Evolutionary conservation across 2,888 invertebrate species (phyloP).

Genomic region (Coecobrya sp.): DNA sequence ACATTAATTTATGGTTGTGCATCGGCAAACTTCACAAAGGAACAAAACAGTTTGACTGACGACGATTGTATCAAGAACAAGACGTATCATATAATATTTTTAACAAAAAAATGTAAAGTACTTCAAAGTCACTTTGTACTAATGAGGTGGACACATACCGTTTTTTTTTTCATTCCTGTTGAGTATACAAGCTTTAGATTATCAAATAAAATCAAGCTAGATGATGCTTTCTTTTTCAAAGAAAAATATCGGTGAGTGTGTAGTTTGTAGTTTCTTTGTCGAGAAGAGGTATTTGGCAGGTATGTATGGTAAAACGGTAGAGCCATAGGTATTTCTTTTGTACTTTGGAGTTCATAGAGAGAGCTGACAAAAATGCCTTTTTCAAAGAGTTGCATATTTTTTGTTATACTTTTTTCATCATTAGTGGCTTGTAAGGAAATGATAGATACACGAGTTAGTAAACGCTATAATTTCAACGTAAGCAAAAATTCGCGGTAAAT

Average conservation of each 20-base stretch:
- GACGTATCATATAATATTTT: slow-evolving; percentile 47
- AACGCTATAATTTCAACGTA: neutral
- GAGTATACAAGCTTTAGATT: neutral
- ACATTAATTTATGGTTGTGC: slow-evolving; percentile 69
- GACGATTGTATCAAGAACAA: slow-evolving; percentile 56
- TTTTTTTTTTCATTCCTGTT: slow-evolving; percentile 37
- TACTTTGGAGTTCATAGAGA: neutral
- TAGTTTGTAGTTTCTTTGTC: neutral
- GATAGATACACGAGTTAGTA: neutral
- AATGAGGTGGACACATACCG: slow-evolving; percentile 75
- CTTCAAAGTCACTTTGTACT: slow-evolving; percentile 62
- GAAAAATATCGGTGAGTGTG: too few species aligned
- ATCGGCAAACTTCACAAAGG: slow-evolving; percentile 73
- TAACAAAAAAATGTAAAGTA: slow-evolving; percentile 56
- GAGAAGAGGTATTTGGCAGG: neutral
- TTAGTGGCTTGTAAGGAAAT: slow-evolving; percentile 21
- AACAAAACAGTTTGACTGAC: slow-evolving; percentile 55
- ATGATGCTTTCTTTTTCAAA: slow-evolving; percentile 36
- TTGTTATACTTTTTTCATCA: slow-evolving; percentile 16
- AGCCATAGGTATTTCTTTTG: neutral
- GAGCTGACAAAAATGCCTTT: neutral
- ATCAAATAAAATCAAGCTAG: slow-evolving; percentile 12
- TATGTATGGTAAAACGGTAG: neutral
- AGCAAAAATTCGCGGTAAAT: slow-evolving; percentile 1
- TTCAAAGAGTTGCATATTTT: neutral